These are phyloP conservation scores for Brotula barbata DNA, from an alignment of 2,797 vertebrate genomes.

Conservation along the genomic window DNA sequence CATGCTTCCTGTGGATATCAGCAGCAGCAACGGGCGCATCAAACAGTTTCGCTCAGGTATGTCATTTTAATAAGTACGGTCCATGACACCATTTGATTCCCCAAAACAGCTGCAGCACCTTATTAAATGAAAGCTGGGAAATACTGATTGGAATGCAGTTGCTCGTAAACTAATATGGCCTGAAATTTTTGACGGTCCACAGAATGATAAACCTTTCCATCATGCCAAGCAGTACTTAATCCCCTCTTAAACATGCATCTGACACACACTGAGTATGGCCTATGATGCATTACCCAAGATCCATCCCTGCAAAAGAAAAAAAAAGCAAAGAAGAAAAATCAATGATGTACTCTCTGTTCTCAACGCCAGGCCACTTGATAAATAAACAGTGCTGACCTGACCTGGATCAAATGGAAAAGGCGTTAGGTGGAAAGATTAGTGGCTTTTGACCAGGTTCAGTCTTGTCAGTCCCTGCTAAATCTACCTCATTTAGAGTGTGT, in stretches of 20 bases:
- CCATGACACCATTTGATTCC: slow-evolving; percentile 28
- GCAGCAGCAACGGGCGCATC: slow-evolving; percentile 91
- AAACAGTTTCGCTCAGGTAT: slow-evolving; percentile 98
- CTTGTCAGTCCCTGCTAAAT: slow-evolving; percentile 60
- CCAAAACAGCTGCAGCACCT: slow-evolving; percentile 31
- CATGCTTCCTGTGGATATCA: slow-evolving; percentile 94
- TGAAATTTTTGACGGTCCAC: slow-evolving; percentile 35
- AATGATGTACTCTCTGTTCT: slow-evolving; percentile 56
- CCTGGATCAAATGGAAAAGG: slow-evolving; percentile 60
- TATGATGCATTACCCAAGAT: slow-evolving; percentile 48
- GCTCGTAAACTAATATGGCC: background rate
- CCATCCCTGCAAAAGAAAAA: slow-evolving; percentile 26
- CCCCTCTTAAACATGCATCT: slow-evolving; percentile 50
- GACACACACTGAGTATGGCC: slow-evolving; percentile 43
- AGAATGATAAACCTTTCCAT: background rate
- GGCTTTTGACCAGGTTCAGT: slow-evolving; percentile 62
- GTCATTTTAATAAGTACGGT: slow-evolving; percentile 19
- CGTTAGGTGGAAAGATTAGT: slow-evolving; percentile 65
- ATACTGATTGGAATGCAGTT: slow-evolving; percentile 35
- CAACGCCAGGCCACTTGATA: slow-evolving; percentile 52
- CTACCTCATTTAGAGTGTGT: slow-evolving; percentile 57
- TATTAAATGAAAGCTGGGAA: slow-evolving; percentile 40
- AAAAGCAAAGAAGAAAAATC: slow-evolving; percentile 36
- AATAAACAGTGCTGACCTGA: slow-evolving; percentile 61
- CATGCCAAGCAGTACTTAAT: slow-evolving; percentile 53